Conservation (phyloP, 2,888 invertebrate genomes). For the Capitulum mitella region DNA sequence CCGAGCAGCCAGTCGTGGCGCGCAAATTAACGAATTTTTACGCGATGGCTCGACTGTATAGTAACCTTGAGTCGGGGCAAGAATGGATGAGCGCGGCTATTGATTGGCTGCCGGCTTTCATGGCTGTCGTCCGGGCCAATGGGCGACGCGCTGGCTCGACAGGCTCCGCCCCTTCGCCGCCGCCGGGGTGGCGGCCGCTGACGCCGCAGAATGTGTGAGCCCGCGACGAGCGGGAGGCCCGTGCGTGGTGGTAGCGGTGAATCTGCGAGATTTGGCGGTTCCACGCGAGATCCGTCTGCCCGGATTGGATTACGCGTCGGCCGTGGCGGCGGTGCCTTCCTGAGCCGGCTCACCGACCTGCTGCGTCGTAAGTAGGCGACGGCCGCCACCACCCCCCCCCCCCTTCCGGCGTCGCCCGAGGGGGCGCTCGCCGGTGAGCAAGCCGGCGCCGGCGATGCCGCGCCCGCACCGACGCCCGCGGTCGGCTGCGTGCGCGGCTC, state of each 20-base stretch:
- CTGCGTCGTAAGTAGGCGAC: neutral
- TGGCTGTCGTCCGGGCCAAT: neutral
- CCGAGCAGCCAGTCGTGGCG: neutral
- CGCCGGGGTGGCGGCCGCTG: neutral
- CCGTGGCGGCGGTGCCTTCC: neutral
- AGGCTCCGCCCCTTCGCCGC: neutral
- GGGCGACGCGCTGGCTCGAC: neutral
- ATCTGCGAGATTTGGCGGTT: neutral
- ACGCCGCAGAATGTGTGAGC: neutral
- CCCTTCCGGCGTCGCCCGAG: neutral
- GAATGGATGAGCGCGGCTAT: neutral
- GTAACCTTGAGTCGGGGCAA: constrained; percentile 7
- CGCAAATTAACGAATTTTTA: constrained; percentile 4
- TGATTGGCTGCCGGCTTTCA: constrained; percentile 13
- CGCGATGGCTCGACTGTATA: neutral
- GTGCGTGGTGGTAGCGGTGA: neutral
- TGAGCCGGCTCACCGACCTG: neutral
- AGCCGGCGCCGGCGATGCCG: too few relatives aligned
- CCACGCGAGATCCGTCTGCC: neutral
- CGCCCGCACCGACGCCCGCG: neutral
- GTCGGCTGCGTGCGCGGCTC: neutral
- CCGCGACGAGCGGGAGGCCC: neutral
- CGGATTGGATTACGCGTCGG: constrained; percentile 10
- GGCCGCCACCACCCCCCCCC: neutral
- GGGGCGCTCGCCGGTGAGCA: neutral